These are phyloP conservation scores for Discoglossus pictus DNA, from an alignment of 2,797 vertebrate genomes.

Conservation along the genomic window DNA sequence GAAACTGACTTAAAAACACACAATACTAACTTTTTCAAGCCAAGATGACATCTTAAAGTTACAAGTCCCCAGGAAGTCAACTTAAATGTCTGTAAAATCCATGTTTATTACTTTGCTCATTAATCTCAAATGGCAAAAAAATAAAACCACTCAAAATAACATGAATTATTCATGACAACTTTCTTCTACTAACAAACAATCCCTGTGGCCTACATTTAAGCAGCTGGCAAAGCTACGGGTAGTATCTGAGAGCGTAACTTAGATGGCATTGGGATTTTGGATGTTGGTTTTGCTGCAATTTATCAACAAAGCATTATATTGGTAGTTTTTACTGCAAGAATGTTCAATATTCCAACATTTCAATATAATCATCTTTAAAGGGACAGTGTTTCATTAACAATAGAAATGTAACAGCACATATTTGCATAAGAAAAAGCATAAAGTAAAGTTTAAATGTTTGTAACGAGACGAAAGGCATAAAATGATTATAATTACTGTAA, in stretches of 20 bases:
- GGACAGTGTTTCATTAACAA: too few relatives aligned
- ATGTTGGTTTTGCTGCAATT: conserved; percentile 22
- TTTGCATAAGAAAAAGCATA: too few relatives aligned
- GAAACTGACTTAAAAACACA: too few relatives aligned
- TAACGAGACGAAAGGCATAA: too few relatives aligned
- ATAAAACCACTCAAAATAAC: conserved; percentile 31
- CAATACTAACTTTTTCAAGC: conserved; percentile 22
- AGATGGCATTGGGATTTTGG: conserved; percentile 17
- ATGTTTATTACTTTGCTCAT: conserved; percentile 55
- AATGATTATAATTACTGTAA: too few relatives aligned
- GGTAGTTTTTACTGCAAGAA: neutral
- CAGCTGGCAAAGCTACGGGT: conserved; percentile 16
- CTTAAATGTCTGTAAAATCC: conserved; percentile 54
- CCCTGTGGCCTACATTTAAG: conserved; percentile 36
- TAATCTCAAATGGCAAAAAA: conserved; percentile 54
- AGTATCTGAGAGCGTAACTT: conserved; percentile 30
- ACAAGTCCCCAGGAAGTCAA: conserved; percentile 52
- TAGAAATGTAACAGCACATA: too few relatives aligned
- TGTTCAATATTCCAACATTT: neutral
- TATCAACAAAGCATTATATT: neutral
- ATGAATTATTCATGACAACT: conserved; percentile 55
- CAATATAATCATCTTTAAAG: too few relatives aligned
- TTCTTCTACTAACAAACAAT: conserved; percentile 43
- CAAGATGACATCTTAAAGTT: conserved; percentile 37
- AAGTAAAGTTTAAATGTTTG: too few relatives aligned